phyloP scores from a whole-genome alignment of 64 coral and sea anemone genomes.

The Pachyseris speciosa region DNA sequence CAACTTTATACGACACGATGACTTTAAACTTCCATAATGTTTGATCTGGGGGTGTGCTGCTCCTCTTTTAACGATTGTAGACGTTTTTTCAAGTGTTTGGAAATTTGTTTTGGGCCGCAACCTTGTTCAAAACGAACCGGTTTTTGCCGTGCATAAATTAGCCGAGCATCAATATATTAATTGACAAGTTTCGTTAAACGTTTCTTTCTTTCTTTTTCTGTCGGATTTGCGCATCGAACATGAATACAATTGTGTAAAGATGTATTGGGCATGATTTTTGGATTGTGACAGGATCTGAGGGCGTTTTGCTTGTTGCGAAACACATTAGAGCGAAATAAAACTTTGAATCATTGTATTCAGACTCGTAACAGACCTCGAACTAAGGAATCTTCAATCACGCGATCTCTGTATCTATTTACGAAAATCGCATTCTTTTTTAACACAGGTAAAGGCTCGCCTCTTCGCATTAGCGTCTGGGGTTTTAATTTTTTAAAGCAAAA shows the following conservation, averaged over 20 bases:
- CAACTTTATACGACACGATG: background rate
- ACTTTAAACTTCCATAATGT: background rate
- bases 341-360: background rate
- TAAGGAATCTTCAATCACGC: constrained; percentile 38
- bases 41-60: background rate
- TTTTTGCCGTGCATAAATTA: constrained; percentile 51
- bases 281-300: background rate
- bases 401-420: background rate
- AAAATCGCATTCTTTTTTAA: background rate
- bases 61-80: background rate
- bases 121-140: background rate
- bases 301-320: background rate
- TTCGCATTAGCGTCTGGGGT: background rate
- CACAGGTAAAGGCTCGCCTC: background rate
- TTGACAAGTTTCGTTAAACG: constrained; percentile 7
- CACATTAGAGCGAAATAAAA: background rate
- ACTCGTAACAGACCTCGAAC: constrained; percentile 9
- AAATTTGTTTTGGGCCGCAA: background rate
- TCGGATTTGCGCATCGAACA: background rate
- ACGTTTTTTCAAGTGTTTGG: background rate
- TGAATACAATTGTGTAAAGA: background rate
- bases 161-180: constrained; percentile 31
- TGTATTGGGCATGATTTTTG: background rate
- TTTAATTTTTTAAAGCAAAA: background rate
- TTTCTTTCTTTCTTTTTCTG: background rate